Base-by-base conservation (phyloP, 2,888 invertebrate species). In the Notodonta dromedarius region DNA sequence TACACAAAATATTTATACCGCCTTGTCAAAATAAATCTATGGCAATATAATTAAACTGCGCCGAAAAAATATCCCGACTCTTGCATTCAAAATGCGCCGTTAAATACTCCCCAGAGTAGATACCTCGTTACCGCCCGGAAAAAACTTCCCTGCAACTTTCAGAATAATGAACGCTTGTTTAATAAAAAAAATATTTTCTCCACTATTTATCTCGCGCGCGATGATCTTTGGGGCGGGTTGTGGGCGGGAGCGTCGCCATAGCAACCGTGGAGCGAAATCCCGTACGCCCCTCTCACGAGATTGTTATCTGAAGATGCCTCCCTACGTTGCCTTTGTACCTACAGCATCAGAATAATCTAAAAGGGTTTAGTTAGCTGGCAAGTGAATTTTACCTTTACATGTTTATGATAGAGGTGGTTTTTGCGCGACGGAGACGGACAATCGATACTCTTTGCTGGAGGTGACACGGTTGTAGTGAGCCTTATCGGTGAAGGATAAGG, bases 111-210 rank as follows among this genome's bases (percentile, higher is more conserved):
- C 35, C 13, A 16, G 65, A 69, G 61, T 61, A 66, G 64, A 56
- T 73, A 71, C 82, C 88, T 90, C 88, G 87, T 89, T 88, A 89
- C 11, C 83, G 76, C 62, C 71, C 67, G 78, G 78, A 79, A 76
- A 71, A 74, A 79, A 78, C 16, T 42, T 56, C 13, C 78, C 82
- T 80, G 77, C 82, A 83, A 87, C 82, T 87, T 89, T 78, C 79
- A 78, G 78, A 88, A 89, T 91, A 91, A 92, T 91, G 89, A 91
- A 90, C 86, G 84, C 84, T 78, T 79, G 83, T 83, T 89, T 90
- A 90, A 91, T 90, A 91, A 87, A 89, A 54, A 91, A 87, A 85
- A 85, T 90, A 91, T 92, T 91, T 88, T 88, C 85, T 80, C 87
- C 82, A 89, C 86, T 89, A 85, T 83, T 88, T 84, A 85, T 85